phyloP scores from a whole-genome alignment of 2,888 invertebrate genomes.

The Melipona beecheii region DNA sequence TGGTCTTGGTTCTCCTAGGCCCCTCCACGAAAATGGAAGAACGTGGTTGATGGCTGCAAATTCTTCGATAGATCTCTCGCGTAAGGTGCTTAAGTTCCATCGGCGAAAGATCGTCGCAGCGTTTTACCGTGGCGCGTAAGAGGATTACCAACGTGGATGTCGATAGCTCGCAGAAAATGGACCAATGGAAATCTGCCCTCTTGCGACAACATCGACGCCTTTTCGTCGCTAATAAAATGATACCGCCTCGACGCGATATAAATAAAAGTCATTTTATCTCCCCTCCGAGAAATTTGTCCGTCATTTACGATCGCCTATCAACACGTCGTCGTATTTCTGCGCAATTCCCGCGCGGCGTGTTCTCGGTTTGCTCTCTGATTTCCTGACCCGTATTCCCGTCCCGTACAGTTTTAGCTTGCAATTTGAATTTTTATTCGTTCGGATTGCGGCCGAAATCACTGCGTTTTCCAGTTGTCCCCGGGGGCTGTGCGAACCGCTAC shows the following conservation, averaged over 20 bases:
- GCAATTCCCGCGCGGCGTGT: background rate
- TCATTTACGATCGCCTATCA: background rate
- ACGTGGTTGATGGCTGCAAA: background rate
- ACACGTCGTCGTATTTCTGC: background rate
- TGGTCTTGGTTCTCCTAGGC: background rate
- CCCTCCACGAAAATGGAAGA: background rate
- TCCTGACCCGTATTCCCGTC: background rate
- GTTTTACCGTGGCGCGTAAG: slow-evolving; percentile 27
- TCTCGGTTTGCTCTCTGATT: background rate
- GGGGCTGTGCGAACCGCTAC: background rate
- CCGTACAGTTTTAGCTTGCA: slow-evolving; percentile 17
- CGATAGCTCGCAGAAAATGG: background rate
- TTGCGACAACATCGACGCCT: background rate
- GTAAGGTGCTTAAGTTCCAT: slow-evolving; percentile 22
- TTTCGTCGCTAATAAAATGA: background rate
- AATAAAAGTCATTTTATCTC: background rate
- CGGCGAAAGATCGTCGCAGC: slow-evolving; percentile 2
- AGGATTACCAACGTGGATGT: slow-evolving; percentile 26
- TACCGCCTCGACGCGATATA: background rate
- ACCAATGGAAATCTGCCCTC: background rate
- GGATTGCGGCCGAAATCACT: slow-evolving; percentile 17
- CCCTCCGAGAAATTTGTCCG: background rate
- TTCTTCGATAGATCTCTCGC: background rate
- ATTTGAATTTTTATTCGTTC: slow-evolving; percentile 58
- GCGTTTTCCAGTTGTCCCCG: slow-evolving; percentile 11